phyloP scores from a whole-genome alignment of 2,113 vertebrate species.

The Pitta sordida region DNA sequence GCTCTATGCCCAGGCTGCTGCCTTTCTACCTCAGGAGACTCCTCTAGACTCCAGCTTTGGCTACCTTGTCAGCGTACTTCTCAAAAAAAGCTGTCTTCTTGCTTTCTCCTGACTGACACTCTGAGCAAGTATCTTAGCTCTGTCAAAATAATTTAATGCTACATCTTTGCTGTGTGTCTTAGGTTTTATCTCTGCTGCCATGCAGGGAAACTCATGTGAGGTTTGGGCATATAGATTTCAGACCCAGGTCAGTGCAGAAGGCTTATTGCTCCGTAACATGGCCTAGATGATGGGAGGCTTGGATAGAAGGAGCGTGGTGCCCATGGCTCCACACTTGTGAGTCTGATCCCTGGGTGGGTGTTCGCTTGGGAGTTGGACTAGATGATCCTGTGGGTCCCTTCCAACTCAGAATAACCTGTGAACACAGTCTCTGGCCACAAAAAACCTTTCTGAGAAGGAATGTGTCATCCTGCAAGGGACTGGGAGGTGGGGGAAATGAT shows the following conservation, averaged over 20 bases:
- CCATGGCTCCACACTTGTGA: too few species aligned
- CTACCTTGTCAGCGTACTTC: neutral
- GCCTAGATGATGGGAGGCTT: too few species aligned
- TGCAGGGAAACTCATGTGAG: neutral
- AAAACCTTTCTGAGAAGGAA: neutral
- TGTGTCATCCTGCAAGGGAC: neutral
- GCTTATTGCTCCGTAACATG: neutral
- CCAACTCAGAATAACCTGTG: too few species aligned
- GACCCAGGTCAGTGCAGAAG: neutral
- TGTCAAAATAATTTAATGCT: conserved; percentile 47
- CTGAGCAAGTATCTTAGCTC: neutral
- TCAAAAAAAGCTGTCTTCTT: neutral
- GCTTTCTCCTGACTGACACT: neutral
- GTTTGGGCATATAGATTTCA: neutral
- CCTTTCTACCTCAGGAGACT: neutral
- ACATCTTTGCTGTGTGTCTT: neutral
- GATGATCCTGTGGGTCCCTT: too few species aligned
- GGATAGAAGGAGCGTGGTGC: too few species aligned
- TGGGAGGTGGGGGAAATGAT: neutral
- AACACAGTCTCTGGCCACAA: neutral
- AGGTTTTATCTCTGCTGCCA: neutral
- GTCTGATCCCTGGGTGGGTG: too few species aligned
- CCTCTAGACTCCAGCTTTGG: neutral
- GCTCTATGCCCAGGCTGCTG: neutral
- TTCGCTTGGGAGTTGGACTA: too few species aligned